phyloP scores from a whole-genome alignment of 1,140 invertebrate species.

The Stegodyphus mimosarum region DNA sequence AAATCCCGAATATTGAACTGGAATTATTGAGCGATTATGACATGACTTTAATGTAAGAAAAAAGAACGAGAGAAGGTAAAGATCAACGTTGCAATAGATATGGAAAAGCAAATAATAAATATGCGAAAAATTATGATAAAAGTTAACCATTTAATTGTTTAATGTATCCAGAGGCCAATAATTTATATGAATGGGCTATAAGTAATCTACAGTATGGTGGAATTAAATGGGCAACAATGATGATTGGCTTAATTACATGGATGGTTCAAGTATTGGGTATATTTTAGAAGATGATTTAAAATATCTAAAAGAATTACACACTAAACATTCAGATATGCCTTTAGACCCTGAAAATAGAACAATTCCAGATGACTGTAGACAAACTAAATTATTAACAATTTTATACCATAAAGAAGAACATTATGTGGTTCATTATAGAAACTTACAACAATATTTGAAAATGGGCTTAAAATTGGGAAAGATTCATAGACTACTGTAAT shows the following conservation, averaged over 20 bases:
- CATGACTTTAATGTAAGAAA: conserved; percentile 61
- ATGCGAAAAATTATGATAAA: conserved; percentile 57
- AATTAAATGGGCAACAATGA: conserved; percentile 60
- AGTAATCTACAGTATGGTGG: conserved; percentile 45
- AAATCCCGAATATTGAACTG: neutral
- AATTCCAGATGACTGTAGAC: conserved; percentile 37
- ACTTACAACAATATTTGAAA: no score
- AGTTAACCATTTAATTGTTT: no score
- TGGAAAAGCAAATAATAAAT: conserved; percentile 64
- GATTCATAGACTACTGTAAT: conserved; percentile 69
- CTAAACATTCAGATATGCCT: conserved; percentile 67
- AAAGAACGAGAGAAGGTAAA: conserved; percentile 63
- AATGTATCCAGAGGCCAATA: conserved; percentile 64
- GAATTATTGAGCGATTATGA: neutral
- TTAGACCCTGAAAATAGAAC: conserved; percentile 66
- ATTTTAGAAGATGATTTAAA: conserved; percentile 63
- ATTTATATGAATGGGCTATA: conserved; percentile 63
- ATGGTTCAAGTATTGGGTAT: conserved; percentile 61
- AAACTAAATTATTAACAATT: conserved; percentile 20
- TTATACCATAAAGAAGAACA: conserved; percentile 27
- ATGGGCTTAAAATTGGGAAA: conserved; percentile 61
- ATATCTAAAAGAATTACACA: conserved; percentile 53
- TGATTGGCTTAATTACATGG: no score
- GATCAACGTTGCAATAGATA: conserved; percentile 58
- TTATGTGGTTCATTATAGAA: neutral